These are phyloP conservation scores for Hemiscyllium ocellatum DNA, from an alignment of 2,113 vertebrate genomes.

Conservation along the genomic window DNA sequence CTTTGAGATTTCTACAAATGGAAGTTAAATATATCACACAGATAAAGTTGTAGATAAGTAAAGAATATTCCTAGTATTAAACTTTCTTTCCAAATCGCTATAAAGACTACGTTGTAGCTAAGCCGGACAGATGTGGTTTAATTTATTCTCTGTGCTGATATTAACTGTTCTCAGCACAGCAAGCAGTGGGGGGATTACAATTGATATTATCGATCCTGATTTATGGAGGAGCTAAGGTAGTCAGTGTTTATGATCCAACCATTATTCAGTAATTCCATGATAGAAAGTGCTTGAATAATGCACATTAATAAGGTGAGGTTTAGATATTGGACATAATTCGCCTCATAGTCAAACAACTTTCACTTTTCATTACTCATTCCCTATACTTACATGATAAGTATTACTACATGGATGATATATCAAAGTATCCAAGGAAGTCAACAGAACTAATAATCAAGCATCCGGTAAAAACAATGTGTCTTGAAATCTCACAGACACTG, in stretches of 20 bases:
- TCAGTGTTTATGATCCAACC: neutral
- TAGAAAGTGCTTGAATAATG: neutral
- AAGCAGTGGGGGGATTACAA: neutral
- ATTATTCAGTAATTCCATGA: neutral
- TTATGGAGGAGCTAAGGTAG: neutral
- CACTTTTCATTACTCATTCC: neutral
- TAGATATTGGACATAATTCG: neutral
- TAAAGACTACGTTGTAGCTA: neutral
- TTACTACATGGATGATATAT: neutral
- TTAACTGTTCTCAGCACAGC: neutral
- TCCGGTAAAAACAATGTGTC: neutral
- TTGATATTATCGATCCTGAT: neutral
- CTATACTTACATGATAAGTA: neutral
- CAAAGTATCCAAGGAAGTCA: neutral
- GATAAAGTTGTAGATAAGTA: neutral
- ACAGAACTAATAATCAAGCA: neutral
- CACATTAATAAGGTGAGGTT: neutral
- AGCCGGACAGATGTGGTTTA: neutral
- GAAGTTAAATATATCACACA: neutral
- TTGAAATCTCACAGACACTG: neutral
- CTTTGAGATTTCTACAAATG: conserved; percentile 29
- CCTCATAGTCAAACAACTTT: neutral
- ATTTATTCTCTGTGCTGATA: neutral
- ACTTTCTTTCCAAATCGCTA: neutral
- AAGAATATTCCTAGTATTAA: neutral